phyloP scores from a whole-genome alignment of 2,797 vertebrate species.

The Gastrophryne carolinensis region DNA sequence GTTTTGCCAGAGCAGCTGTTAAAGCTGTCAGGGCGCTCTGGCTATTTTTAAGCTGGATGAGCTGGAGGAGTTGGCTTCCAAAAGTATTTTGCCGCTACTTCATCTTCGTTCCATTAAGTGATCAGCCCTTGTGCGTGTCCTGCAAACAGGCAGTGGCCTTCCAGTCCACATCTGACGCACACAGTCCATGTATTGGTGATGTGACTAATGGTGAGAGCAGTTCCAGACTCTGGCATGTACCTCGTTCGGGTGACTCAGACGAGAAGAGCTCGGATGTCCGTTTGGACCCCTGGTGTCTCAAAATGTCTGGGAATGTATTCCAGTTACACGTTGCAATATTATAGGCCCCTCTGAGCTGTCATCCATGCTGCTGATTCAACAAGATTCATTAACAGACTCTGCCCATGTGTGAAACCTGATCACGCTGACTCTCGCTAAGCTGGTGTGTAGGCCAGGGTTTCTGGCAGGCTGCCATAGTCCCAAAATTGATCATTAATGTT shows the following conservation, averaged over 20 bases:
- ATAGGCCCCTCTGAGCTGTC: not conserved
- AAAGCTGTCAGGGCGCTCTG: not conserved
- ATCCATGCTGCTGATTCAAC: conserved; percentile 28
- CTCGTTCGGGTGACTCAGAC: conserved; percentile 9
- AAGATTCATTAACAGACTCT: conserved; percentile 20
- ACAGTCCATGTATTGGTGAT: not conserved
- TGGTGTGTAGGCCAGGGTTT: not conserved
- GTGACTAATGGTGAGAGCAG: not conserved
- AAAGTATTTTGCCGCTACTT: not conserved
- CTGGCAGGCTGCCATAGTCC: no score
- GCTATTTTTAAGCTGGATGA: conserved; percentile 15
- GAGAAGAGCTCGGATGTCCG: not conserved
- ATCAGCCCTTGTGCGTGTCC: not conserved
- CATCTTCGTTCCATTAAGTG: not conserved
- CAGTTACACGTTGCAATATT: not conserved
- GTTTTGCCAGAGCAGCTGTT: conserved; percentile 36
- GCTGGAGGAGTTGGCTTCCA: conserved; percentile 4
- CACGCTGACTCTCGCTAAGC: not conserved
- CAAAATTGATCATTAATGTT: no score
- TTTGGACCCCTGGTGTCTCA: not conserved
- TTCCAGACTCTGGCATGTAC: not conserved
- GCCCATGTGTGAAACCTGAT: conserved; percentile 11
- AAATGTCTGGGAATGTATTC: conserved; percentile 34
- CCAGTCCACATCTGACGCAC: not conserved
- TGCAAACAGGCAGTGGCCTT: not conserved